These are phyloP conservation scores for Zaprionus kolodkinae DNA, from an alignment of 1,140 invertebrate species.

Conservation along the genomic window DNA sequence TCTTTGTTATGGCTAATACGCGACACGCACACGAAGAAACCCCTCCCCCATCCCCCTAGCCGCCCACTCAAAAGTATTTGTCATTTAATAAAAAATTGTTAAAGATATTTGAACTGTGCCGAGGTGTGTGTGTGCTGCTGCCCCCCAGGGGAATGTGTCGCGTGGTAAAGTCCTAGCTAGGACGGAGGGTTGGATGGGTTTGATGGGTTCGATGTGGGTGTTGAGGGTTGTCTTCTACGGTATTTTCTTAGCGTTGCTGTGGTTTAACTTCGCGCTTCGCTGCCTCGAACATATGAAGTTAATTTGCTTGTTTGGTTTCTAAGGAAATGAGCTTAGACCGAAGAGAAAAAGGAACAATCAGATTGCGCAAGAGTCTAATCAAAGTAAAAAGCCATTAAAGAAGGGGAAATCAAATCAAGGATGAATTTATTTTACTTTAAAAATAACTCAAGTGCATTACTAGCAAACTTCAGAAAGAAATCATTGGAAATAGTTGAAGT, in stretches of 20 bases:
- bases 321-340: conserved; percentile 53
- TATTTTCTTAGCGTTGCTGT: conserved; percentile 32
- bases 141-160: conserved; percentile 13
- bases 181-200: neutral
- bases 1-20: conserved; percentile 42
- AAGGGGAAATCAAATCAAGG: too few species aligned
- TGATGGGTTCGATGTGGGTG: neutral
- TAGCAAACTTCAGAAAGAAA: neutral
- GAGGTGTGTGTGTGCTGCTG: conserved; percentile 1
- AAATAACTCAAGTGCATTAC: neutral
- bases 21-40: neutral
- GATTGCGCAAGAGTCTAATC: neutral
- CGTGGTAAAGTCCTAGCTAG: neutral
- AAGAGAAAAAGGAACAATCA: conserved; percentile 24
- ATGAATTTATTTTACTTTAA: neutral
- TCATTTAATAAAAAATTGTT: conserved; percentile 49
- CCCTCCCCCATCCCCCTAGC: neutral
- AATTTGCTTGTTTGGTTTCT: conserved; percentile 70
- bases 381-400: neutral
- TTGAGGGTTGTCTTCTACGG: neutral
- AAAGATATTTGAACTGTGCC: conserved; percentile 46
- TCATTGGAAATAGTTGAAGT: neutral
- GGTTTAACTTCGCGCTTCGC: conserved; percentile 32
- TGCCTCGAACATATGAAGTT: conserved; percentile 70
- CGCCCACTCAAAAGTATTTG: conserved; percentile 34